These are phyloP conservation scores for Psittacula echo DNA, from an alignment of 2,797 vertebrate species.

Conservation along the genomic window DNA sequence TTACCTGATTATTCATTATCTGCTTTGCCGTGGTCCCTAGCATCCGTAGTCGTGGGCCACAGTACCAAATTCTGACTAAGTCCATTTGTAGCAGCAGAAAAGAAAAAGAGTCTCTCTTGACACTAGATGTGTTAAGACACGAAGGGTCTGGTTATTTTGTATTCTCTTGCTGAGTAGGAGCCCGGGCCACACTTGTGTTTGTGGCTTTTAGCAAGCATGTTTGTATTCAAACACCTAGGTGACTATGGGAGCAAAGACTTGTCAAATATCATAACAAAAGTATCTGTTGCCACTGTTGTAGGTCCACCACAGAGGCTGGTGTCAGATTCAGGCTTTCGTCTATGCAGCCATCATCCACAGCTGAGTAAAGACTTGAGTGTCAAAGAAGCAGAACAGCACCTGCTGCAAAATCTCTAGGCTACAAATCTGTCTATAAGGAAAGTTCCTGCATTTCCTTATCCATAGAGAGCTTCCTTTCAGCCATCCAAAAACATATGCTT, in stretches of 20 bases:
- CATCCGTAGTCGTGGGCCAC: neutral
- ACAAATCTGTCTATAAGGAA: neutral
- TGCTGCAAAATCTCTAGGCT: neutral
- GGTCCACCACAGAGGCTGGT: neutral
- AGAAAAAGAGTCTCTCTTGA: neutral
- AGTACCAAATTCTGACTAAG: neutral
- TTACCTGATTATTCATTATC: neutral
- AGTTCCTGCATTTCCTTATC: neutral
- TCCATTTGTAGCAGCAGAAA: neutral
- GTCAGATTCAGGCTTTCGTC: neutral
- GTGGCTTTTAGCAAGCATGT: neutral
- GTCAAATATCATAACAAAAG: neutral
- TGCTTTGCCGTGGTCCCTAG: neutral
- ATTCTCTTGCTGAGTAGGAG: neutral
- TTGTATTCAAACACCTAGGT: neutral
- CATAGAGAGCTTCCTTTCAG: neutral
- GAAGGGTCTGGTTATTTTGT: neutral
- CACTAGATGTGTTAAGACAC: fast-evolving
- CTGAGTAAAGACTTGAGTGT: neutral
- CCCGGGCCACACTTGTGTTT: fast-evolving
- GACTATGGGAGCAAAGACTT: neutral
- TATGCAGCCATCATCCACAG: neutral
- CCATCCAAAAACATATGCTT: neutral
- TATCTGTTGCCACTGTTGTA: neutral
- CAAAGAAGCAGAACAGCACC: neutral